Conservation (phyloP, 2,113 vertebrate species). For the Falco punctatus region DNA sequence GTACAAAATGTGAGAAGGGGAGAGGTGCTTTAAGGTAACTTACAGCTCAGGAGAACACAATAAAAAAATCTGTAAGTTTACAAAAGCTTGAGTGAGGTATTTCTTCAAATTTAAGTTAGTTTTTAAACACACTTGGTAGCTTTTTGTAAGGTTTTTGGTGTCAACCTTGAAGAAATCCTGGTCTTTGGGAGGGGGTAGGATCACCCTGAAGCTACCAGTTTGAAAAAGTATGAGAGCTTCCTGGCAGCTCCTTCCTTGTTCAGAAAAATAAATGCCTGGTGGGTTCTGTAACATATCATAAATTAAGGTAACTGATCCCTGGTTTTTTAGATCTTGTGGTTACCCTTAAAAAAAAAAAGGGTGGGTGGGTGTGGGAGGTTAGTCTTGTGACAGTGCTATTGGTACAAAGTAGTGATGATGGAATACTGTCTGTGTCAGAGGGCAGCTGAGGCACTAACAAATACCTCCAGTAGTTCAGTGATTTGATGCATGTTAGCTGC, state of each 20-base stretch:
- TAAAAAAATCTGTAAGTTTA: background rate
- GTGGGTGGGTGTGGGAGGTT: too few relatives aligned
- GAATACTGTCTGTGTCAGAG: background rate
- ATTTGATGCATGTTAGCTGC: background rate
- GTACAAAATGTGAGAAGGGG: background rate
- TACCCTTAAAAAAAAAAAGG: background rate
- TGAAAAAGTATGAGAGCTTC: background rate
- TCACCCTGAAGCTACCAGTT: rapidly evolving
- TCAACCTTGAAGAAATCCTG: background rate
- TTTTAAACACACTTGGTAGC: background rate
- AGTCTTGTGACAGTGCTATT: background rate
- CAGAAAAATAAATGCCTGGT: background rate
- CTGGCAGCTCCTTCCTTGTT: background rate
- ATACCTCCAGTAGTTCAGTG: background rate
- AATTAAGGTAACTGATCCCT: background rate
- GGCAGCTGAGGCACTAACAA: background rate
- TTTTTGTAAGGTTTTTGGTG: background rate
- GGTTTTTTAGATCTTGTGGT: background rate
- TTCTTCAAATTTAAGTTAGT: background rate
- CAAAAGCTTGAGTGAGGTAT: background rate
- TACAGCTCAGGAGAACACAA: too few relatives aligned
- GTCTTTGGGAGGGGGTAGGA: background rate
- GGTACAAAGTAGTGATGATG: background rate
- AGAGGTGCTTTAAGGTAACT: background rate
- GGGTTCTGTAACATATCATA: background rate